Evolutionary conservation across 1,140 invertebrate species (phyloP), one percentile per base, ranked within the genome.

Genomic region (Homalodisca vitripennis): DNA sequence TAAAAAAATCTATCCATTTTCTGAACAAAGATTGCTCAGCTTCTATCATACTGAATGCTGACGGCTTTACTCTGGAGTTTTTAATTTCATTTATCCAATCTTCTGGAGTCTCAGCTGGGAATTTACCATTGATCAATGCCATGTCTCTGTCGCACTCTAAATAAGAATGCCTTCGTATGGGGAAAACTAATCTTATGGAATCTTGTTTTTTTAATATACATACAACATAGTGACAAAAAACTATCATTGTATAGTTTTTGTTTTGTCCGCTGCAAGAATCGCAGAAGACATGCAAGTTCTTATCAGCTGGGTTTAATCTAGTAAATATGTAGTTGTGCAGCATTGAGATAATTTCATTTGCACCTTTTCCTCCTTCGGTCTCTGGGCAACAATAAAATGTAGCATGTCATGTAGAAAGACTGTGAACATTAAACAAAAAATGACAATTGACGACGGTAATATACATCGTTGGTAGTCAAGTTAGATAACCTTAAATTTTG

Each of bases 141-240:
- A 57, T 31, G 20, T 71, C 67, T 31, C 65, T 73, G 51, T 74
- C 68, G 17, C 70, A 68, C 26, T 71, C 70, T 17, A 69, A 64
- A 60, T 74, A 74, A 3, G 71, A 74, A 31, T 74, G 72, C 29
- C 70, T 71, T 68, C 71, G 24, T 24, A 73, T 66, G 3, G 72
- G 72, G 60, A 73, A 73, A 22, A 51, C 30, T 14, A n/a, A n/a
- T n/a, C n/a, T n/a, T n/a, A n/a, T n/a, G n/a, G n/a, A n/a, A n/a
- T n/a, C n/a, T n/a, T n/a, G n/a, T n/a, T n/a, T n/a, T n/a, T n/a
- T n/a, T n/a, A n/a, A 27, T 32, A 55, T 34, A 66, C 65, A 55
- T 12, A 73, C 70, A 6, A 74, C 41, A 68, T 74, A 68, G 32
- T 72, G 72, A 13, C 70, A 41, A 53, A 71, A 66, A 55, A 26